These are phyloP conservation scores for Trichonephila clavata DNA, from an alignment of 1,140 invertebrate genomes.

Conservation along the genomic window DNA sequence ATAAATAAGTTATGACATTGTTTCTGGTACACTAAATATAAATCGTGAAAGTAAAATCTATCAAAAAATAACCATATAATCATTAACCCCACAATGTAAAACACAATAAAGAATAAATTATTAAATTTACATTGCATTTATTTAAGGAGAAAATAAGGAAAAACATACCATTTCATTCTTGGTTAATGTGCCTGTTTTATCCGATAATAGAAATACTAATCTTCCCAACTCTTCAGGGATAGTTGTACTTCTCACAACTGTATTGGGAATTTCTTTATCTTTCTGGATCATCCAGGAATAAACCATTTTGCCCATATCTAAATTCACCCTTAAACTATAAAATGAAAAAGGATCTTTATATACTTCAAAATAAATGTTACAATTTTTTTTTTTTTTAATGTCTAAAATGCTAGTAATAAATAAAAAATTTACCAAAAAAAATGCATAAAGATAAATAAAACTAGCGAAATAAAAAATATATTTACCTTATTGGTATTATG, in stretches of 20 bases:
- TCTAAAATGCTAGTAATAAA: not conserved
- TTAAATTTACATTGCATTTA: not conserved
- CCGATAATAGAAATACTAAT: slow-evolving; percentile 96
- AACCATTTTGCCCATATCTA: slow-evolving; percentile 99
- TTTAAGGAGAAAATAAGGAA: not conserved
- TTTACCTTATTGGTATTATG: slow-evolving; percentile 97
- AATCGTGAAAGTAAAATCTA: not conserved
- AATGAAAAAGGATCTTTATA: not conserved
- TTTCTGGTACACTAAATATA: not conserved
- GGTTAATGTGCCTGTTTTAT: slow-evolving; percentile 99
- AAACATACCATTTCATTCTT: slow-evolving; percentile 96
- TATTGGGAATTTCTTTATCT: slow-evolving; percentile 95
- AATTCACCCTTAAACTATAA: slow-evolving; percentile 95
- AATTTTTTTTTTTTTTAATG: too few relatives aligned
- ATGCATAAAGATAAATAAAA: too few relatives aligned
- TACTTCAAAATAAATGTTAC: too few relatives aligned
- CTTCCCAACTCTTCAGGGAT: slow-evolving; percentile 99
- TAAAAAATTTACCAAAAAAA: not conserved
- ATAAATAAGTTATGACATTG: not conserved
- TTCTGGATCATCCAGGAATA: slow-evolving; percentile 98
- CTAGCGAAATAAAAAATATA: not conserved
- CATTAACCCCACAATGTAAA: too few relatives aligned
- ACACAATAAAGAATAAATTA: not conserved
- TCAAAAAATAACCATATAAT: not conserved
- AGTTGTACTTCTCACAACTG: slow-evolving; percentile 98